Percentiles rank a stretch among this genome's conserved stretches.
phyloP scores from a whole-genome alignment of 1,140 invertebrate genomes.

The Globodera rostochiensis region DNA sequence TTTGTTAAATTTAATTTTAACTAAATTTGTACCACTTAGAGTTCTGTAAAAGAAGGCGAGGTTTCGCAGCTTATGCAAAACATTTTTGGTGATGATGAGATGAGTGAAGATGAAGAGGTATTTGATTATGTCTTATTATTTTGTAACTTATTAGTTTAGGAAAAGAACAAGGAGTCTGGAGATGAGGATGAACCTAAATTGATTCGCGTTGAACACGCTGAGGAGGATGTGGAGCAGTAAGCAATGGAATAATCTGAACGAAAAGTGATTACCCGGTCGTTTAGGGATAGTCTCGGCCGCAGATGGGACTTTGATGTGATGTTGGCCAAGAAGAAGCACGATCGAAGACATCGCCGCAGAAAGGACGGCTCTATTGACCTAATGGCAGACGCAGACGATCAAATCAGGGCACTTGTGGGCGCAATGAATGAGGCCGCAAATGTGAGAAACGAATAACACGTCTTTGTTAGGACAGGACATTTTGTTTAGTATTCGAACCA shows the following conservation, averaged over 20 bases:
- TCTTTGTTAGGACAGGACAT: background rate
- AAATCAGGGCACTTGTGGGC: constrained; percentile 54
- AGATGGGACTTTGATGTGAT: constrained; percentile 51
- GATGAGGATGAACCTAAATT: constrained; percentile 29
- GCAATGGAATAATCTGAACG: constrained; percentile 9
- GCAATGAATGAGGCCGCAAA: constrained; percentile 57
- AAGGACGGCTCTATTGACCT: constrained; percentile 55
- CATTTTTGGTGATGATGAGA: background rate
- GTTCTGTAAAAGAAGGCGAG: background rate
- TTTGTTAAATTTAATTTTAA: too few relatives aligned
- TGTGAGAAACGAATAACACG: constrained; percentile 35
- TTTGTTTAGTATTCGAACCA: background rate
- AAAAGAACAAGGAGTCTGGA: background rate
- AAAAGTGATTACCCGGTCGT: constrained; percentile 8
- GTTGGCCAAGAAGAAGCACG: constrained; percentile 48
- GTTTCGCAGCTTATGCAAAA: background rate
- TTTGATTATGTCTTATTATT: background rate
- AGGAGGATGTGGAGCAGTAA: constrained; percentile 33
- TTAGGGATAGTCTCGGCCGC: constrained; percentile 17
- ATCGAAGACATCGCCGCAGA: constrained; percentile 30
- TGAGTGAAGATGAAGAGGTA: background rate
- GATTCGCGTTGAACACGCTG: constrained; percentile 23
- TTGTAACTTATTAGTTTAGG: background rate
- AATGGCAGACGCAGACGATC: constrained; percentile 61
- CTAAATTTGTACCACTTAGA: background rate